Evolutionary conservation across 1,140 invertebrate genomes (phyloP).

Genomic region (Coboldia fuscipes): DNA sequence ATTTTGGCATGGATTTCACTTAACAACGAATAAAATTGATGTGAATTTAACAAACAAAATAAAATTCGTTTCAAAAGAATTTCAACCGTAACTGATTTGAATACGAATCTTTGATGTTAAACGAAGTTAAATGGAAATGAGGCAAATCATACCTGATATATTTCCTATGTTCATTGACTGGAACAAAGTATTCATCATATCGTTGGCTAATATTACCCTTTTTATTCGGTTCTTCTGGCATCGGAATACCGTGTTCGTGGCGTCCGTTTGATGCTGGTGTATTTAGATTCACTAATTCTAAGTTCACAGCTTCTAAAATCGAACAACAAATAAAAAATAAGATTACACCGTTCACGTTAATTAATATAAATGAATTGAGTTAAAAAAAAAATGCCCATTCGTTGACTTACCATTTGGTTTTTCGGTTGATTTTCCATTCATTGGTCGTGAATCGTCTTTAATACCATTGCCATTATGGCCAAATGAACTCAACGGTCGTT

Average conservation of each 20-base stretch:
- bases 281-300: conserved; percentile 51
- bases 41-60: no score
- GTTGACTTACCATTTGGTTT: no score
- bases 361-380: not conserved
- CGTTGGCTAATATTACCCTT: conserved; percentile 49
- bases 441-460: not conserved
- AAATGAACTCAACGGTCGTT: conserved; percentile 4
- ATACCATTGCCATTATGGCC: conserved; percentile 4
- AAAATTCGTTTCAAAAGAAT: no score
- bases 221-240: conserved; percentile 38
- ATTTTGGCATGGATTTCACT: no score
- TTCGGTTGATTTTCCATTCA: not conserved
- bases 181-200: conserved; percentile 65
- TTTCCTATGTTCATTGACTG: conserved; percentile 63
- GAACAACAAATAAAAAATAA: not conserved
- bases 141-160: conserved; percentile 75
- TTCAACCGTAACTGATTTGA: no score
- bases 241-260: conserved; percentile 17
- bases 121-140: no score
- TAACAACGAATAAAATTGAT: no score
- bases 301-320: conserved; percentile 45
- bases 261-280: conserved; percentile 15
- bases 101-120: no score
- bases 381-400: no score
- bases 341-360: not conserved